Evolutionary conservation across 2,888 invertebrate genomes (phyloP).

Genomic region (Acronicta leporina): DNA sequence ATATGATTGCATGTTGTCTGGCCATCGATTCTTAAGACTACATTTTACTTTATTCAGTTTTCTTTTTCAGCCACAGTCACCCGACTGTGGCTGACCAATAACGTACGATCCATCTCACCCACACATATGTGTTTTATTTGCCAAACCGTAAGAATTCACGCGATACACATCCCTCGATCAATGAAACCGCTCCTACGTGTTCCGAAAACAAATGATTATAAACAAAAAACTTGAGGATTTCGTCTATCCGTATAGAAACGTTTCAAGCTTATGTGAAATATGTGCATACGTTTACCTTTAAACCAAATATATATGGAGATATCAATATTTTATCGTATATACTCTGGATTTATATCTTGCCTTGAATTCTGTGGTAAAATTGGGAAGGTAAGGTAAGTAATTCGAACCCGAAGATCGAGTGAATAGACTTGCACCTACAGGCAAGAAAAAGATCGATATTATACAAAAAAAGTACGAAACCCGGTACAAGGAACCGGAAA

Average conservation of each 20-base stretch:
- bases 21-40: not conserved
- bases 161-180: conserved; percentile 60
- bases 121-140: conserved; percentile 30
- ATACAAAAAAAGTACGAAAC: too few relatives aligned
- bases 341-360: conserved; percentile 6
- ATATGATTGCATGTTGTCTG: too few relatives aligned
- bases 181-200: conserved; percentile 75
- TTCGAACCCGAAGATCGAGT: too few relatives aligned
- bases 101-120: conserved; percentile 30
- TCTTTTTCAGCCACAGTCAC: not conserved
- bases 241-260: conserved; percentile 48
- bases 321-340: conserved; percentile 24
- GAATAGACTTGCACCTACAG: too few relatives aligned
- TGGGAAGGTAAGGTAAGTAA: too few relatives aligned
- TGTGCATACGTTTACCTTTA: conserved; percentile 44
- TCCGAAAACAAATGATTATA: conserved; percentile 69
- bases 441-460: too few relatives aligned
- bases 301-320: conserved; percentile 35
- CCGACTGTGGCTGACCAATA: too few relatives aligned
- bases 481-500: not conserved
- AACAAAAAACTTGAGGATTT: conserved; percentile 61
- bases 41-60: not conserved
- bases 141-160: conserved; percentile 40
- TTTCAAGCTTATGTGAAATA: conserved; percentile 49
- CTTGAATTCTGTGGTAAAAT: not conserved